Conservation (phyloP, 2,113 vertebrate genomes). For the Cygnus buccinator region DNA sequence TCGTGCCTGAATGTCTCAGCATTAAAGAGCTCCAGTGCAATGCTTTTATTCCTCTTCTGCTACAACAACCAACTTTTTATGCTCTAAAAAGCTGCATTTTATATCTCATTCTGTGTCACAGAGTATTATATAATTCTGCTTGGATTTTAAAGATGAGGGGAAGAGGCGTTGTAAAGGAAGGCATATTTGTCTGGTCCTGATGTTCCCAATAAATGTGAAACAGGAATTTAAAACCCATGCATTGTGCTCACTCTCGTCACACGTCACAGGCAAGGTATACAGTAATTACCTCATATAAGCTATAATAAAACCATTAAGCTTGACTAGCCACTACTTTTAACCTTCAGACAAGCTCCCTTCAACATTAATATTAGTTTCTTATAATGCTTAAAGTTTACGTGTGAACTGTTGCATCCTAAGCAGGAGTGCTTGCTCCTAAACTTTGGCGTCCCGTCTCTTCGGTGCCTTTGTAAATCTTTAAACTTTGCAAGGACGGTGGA, state of each 20-base stretch:
- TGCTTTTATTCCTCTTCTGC: not conserved
- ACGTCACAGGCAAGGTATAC: not conserved
- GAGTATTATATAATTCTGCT: not conserved
- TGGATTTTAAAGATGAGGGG: not conserved
- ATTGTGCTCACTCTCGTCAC: not conserved
- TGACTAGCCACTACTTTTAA: not conserved
- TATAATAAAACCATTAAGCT: not conserved
- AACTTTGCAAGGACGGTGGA: not conserved
- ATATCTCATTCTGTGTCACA: not conserved
- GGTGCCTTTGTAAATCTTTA: not conserved
- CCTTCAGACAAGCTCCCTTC: not conserved
- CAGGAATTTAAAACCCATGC: not conserved
- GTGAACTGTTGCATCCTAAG: not conserved
- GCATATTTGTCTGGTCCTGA: not conserved
- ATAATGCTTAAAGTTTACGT: fast-evolving
- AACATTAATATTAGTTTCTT: not conserved
- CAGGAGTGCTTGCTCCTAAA: not conserved
- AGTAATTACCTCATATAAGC: not conserved
- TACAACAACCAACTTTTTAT: not conserved
- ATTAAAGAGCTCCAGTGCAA: not conserved
- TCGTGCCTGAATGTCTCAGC: not conserved
- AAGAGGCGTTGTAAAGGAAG: not conserved
- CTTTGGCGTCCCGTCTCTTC: not conserved
- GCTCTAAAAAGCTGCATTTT: not conserved
- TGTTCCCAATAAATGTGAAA: not conserved